phyloP scores from a whole-genome alignment of 2,113 vertebrate species.

The Polypterus senegalus region DNA sequence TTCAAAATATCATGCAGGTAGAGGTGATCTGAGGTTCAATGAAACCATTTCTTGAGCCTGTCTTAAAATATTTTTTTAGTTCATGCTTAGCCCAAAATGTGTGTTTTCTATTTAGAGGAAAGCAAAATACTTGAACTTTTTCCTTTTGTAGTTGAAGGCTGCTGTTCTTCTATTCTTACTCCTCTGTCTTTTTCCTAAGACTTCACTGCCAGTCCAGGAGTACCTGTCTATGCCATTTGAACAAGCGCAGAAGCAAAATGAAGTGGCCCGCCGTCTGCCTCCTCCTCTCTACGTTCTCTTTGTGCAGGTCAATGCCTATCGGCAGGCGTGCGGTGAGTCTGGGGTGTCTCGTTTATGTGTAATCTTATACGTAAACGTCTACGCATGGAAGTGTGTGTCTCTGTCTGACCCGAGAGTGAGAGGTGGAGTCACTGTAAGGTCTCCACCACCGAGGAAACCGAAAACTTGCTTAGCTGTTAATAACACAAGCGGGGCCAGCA shows the following conservation, averaged over 20 bases:
- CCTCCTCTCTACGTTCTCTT: slow-evolving; percentile 88
- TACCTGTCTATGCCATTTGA: slow-evolving; percentile 92
- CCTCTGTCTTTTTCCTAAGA: slow-evolving; percentile 39
- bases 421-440: no score
- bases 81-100: neutral
- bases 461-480: no score
- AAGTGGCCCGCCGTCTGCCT: slow-evolving; percentile 79
- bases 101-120: neutral
- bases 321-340: slow-evolving; percentile 58
- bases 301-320: slow-evolving; percentile 85
- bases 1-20: slow-evolving; percentile 96
- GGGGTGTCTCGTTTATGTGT: no score
- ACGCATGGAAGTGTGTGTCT: no score
- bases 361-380: neutral
- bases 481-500: no score
- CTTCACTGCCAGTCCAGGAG: slow-evolving; percentile 87
- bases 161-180: neutral
- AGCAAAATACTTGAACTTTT: neutral
- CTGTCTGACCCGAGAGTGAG: no score
- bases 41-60: neutral
- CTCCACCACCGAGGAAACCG: no score
- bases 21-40: neutral
- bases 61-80: neutral
- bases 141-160: accelerated
- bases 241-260: slow-evolving; percentile 86